These are phyloP conservation scores for Mobula hypostoma DNA, from an alignment of 2,113 vertebrate genomes.

Conservation along the genomic window DNA sequence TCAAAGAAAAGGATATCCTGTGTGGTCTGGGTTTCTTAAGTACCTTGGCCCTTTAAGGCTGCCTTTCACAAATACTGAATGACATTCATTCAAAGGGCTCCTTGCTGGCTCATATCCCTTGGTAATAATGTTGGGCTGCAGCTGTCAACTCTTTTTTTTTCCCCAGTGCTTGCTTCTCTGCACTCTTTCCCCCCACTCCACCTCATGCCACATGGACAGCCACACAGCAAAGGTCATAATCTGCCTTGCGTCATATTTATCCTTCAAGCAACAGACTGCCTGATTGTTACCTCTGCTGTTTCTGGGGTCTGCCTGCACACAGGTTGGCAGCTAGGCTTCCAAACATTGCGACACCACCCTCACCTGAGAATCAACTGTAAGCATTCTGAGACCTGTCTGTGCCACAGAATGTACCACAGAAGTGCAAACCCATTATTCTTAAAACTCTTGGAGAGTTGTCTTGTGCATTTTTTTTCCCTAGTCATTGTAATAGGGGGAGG, in stretches of 20 bases:
- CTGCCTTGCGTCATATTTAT: background rate
- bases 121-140: slow-evolving; percentile 23
- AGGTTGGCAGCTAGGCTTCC: background rate
- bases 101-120: slow-evolving; percentile 20
- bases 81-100: slow-evolving; percentile 32
- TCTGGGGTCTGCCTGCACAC: background rate
- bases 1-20: slow-evolving; percentile 35
- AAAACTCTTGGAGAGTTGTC: background rate
- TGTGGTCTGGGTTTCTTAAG: slow-evolving; percentile 30
- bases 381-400: too few species aligned
- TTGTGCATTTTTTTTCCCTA: background rate
- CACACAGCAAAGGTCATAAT: background rate
- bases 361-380: background rate
- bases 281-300: background rate
- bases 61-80: slow-evolving; percentile 30
- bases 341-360: background rate
- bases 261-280: background rate
- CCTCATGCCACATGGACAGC: background rate
- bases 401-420: background rate
- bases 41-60: slow-evolving; percentile 16
- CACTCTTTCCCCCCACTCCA: background rate
- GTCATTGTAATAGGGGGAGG: background rate
- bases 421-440: background rate
- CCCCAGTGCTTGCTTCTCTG: background rate
- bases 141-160: slow-evolving; percentile 16